Percentiles rank a stretch among this genome's conserved stretches.
These are phyloP conservation scores for Ennomos quercinarius DNA, from an alignment of 2,888 invertebrate genomes.

Conservation along the genomic window DNA sequence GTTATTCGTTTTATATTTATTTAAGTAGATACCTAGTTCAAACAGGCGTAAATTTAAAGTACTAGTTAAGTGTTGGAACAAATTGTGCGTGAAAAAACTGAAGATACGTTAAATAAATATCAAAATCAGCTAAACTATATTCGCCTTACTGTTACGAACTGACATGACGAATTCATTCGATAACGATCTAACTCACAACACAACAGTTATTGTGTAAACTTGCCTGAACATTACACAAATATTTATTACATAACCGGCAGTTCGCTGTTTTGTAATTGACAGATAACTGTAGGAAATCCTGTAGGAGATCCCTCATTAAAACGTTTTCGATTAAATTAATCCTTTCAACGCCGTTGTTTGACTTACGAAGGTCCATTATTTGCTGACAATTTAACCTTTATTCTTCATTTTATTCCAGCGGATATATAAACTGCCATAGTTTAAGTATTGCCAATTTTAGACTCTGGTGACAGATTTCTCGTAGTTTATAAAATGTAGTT, in stretches of 20 bases:
- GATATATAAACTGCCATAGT: neutral
- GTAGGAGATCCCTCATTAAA: conserved; percentile 21
- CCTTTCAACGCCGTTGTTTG: conserved; percentile 24
- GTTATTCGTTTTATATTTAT: no score
- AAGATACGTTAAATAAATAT: no score
- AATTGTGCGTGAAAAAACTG: no score
- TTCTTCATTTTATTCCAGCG: conserved; percentile 6
- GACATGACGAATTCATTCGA: neutral
- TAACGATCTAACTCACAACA: neutral
- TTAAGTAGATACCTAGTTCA: no score
- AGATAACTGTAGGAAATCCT: conserved; percentile 5
- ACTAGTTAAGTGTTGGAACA: no score
- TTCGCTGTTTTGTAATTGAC: conserved; percentile 1
- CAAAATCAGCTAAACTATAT: no score
- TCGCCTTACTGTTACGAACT: no score
- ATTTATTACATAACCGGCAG: neutral
- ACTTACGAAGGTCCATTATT: conserved; percentile 11
- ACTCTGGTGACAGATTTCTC: neutral
- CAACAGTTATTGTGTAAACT: neutral
- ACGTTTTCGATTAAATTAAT: conserved; percentile 18
- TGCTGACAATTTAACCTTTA: conserved; percentile 6
- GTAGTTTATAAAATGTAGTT: neutral
- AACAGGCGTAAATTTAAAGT: no score
- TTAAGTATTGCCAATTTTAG: conserved; percentile 3
- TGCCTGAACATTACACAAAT: no score